A percentile compares a stretch with the other conserved stretches of the same genome.
phyloP scores from a whole-genome alignment of 2,113 vertebrate genomes.

The Aix galericulata region DNA sequence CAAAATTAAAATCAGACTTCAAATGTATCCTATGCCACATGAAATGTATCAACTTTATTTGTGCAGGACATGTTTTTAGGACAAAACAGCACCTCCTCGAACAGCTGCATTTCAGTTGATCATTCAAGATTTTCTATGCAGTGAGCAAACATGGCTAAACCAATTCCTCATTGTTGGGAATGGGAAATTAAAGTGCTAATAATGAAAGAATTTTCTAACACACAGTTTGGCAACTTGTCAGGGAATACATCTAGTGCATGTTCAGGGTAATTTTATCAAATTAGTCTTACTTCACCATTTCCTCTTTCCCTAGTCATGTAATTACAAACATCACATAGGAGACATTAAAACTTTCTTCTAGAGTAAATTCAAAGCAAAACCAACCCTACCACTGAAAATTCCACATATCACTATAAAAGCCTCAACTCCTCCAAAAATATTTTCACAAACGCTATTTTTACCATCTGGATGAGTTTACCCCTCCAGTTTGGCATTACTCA shows the following conservation, averaged over 20 bases:
- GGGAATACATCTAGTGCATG: not conserved
- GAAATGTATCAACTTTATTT: fast-evolving
- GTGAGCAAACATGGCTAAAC: not conserved
- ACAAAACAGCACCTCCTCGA: not conserved
- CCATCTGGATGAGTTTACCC: not conserved
- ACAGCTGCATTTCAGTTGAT: not conserved
- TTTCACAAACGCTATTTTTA: conserved; percentile 2
- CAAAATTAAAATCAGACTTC: not conserved
- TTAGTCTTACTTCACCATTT: not conserved
- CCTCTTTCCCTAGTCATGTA: not conserved
- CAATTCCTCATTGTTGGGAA: not conserved
- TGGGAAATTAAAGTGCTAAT: not conserved
- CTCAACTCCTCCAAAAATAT: not conserved
- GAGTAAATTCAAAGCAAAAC: conserved; percentile 18
- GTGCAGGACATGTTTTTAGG: not conserved
- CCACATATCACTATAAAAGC: not conserved
- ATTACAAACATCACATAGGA: conserved; percentile 12
- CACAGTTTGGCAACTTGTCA: not conserved
- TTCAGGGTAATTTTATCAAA: not conserved
- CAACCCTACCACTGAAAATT: conserved; percentile 10
- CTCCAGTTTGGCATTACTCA: not conserved
- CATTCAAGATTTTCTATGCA: not conserved
- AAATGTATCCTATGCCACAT: not conserved
- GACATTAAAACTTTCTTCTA: not conserved
- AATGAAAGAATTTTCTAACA: not conserved